A percentile compares a stretch with the other conserved stretches of the same genome.
phyloP scores from a whole-genome alignment of 2,797 vertebrate genomes.

The Paedocypris micromegethes region DNA sequence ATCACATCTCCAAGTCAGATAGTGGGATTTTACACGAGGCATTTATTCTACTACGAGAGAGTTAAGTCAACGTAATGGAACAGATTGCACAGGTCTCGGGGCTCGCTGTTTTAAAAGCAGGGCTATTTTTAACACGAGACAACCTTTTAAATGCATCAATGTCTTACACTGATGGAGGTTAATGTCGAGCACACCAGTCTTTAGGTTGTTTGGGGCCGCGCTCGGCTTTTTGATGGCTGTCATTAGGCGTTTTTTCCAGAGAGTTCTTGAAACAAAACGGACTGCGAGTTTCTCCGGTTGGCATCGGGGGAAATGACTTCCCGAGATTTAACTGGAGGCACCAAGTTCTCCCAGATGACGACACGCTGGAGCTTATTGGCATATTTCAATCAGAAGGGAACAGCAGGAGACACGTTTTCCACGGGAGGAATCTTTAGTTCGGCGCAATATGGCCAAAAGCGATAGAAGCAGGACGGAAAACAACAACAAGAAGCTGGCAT shows the following conservation, averaged over 20 bases:
- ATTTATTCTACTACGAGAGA: too few species aligned
- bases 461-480: slow-evolving; percentile 56
- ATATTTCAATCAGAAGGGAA: slow-evolving; percentile 60
- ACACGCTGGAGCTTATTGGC: slow-evolving; percentile 49
- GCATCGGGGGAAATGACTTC: slow-evolving; percentile 40
- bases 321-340: slow-evolving; percentile 46
- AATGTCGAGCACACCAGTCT: too few species aligned
- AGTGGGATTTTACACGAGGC: background rate
- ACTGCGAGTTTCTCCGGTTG: slow-evolving; percentile 24
- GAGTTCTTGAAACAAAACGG: too few species aligned
- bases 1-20: slow-evolving; percentile 5
- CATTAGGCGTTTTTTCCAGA: too few species aligned
- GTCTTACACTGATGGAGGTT: too few species aligned
- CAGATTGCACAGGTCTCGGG: too few species aligned
- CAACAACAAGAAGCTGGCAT: slow-evolving; percentile 32
- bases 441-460: slow-evolving; percentile 56
- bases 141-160: too few species aligned
- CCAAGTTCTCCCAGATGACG: slow-evolving; percentile 42
- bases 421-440: slow-evolving; percentile 49
- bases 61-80: too few species aligned
- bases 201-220: too few species aligned
- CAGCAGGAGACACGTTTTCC: slow-evolving; percentile 52
- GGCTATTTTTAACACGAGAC: too few species aligned
- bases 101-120: too few species aligned
- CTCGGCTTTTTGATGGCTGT: too few species aligned